Evolutionary conservation across 2,888 invertebrate species (phyloP), one percentile per base, ranked within the genome.

Genomic region (Acrobasis repandana): DNA sequence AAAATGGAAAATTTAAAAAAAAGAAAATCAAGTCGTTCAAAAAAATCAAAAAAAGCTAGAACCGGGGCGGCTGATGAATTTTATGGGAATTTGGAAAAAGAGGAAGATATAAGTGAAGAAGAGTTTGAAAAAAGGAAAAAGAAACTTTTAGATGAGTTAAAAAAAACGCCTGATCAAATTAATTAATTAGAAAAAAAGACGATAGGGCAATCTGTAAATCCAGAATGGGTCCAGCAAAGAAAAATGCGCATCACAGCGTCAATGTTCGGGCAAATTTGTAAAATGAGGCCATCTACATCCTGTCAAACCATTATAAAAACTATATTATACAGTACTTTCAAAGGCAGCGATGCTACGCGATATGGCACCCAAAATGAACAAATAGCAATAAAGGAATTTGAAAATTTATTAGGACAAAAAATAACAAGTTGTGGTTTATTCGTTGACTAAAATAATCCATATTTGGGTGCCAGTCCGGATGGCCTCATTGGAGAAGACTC

Each of bases 191-290:
- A 61, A 61, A 18, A 14, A 52, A 56, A 49, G 46, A 63, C 60
- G 2, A 50, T 60, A 36, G 60, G 60, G 28, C 60, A 60, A 48
- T 57, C 60, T 33, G 57, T 57, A 20, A 63, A 57, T 63, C 56
- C 52, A 8, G 34, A 61, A 58, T 63, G 63, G 63, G 48, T 56
- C 57, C 49, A 58, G 38, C 58, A 63, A 63, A 61, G 63, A 49
- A 58, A 61, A 48, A 61, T 61, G 43, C 61, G 61, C 33, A 49
- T 64, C 16, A 64, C 64, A 57, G 64, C 61, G 51, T 61, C 64
- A 15, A 61, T 60, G 43, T 64, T 61, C 48, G 61, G 65, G 33
- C 50, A 50, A 61, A 59, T 65, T 28, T 62, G 63, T 61, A 65
- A 65, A 60, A 15, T 61, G 52, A 51, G 63, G 49, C 57, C 60